Base-by-base conservation (phyloP, 2,888 invertebrate genomes). In the Ennomos fuscantarius region DNA sequence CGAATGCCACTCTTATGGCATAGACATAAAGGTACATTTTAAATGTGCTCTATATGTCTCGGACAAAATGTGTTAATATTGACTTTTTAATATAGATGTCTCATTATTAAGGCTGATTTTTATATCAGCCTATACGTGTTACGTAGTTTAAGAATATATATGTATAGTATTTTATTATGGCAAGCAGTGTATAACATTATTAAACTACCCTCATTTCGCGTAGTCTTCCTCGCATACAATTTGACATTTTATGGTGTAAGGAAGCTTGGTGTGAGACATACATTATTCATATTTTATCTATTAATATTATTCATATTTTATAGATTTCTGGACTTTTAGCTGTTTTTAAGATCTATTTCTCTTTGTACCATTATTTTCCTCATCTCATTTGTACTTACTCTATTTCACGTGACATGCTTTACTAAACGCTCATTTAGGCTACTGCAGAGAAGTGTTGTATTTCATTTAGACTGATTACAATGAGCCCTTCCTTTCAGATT, bases 321-420 rank as follows among this genome's bases (percentile, higher is more conserved):
- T 45, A 33, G 2, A 31, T 35, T 46, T 34, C 8, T 52, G 42
- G 47, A 44, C 24, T 24, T 6, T 1, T 55, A 56, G 45, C 51
- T 62, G 39, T 48, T 9, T 57, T 50, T 47, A 60, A 60, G 59
- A 65, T 63, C 55, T 12, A 68, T 70, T 67, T 72, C 75, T 74
- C 73, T 77, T 71, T 70, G 83, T 82, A 82, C 82, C 83, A 84
- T 82, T 74, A 68, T 68, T 72, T 71, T 60, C 63, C 24, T 49
- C 44, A 48, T 39, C 36, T 6, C 65, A 55, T 65, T 62, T 73
- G 81, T 83, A 81, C 81, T 81, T 84, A 81, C 73, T 63, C 55
- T 68, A 68, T 67, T 69, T 74, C 74, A 77, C 72, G 69, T 74
- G 60, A 69, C 71, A 67, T 67, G 70, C 71, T 78, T 74, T 70